Evolutionary conservation across 2,797 vertebrate species (phyloP).

Genomic region (Margarornis squamiger): DNA sequence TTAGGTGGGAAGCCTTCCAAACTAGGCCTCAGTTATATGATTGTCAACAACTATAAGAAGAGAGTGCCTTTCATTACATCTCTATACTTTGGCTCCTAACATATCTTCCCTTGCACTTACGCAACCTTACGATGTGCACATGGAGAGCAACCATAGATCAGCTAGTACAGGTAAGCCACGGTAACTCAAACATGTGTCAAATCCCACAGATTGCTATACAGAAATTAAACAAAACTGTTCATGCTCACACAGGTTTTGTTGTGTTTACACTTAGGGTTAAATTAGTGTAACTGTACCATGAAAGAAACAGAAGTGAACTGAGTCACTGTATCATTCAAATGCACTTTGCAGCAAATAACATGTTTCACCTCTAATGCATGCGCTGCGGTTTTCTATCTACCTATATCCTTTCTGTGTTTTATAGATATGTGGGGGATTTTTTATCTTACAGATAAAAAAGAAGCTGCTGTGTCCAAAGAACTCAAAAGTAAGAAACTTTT

Average conservation of each 20-base stretch:
- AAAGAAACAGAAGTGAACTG: background rate
- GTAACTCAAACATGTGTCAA: background rate
- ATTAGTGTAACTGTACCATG: background rate
- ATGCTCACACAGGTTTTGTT: background rate
- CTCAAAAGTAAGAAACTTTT: constrained; percentile 60
- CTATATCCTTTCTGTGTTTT: background rate
- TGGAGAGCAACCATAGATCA: background rate
- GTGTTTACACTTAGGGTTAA: background rate
- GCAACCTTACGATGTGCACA: rapidly evolving
- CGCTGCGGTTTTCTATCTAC: background rate
- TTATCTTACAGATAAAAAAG: constrained; percentile 50
- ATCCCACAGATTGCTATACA: background rate
- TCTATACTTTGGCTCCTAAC: background rate
- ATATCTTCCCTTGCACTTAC: background rate
- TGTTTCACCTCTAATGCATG: background rate
- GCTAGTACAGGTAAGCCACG: background rate
- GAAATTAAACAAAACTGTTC: background rate
- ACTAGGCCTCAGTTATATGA: background rate
- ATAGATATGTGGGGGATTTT: background rate
- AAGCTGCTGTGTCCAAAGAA: constrained; percentile 43
- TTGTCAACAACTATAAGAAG: background rate
- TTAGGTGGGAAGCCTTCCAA: background rate
- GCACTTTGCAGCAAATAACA: background rate
- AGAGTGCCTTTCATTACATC: background rate
- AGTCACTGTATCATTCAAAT: background rate